Conservation (phyloP, 2,888 invertebrate genomes). For the Helleia helle region DNA sequence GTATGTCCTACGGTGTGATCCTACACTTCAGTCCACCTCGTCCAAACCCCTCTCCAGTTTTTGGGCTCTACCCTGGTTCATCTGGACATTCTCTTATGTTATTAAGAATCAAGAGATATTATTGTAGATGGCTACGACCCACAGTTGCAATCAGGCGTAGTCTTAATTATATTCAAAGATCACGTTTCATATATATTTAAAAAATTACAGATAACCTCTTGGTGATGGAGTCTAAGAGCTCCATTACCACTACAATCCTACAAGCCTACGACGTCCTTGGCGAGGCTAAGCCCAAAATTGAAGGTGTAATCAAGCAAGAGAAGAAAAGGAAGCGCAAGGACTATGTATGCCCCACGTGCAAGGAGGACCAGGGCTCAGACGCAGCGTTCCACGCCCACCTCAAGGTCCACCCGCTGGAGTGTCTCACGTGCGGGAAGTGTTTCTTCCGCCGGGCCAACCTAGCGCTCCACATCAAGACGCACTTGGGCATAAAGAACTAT, state of each 20-base stretch:
- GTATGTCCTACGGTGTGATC: too few species aligned
- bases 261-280: constrained; percentile 44
- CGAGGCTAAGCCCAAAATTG: constrained; percentile 59
- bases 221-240: constrained; percentile 43
- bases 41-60: too few species aligned
- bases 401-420: constrained; percentile 86
- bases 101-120: too few species aligned
- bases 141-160: too few species aligned
- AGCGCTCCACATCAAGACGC: constrained; percentile 85
- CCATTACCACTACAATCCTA: constrained; percentile 39
- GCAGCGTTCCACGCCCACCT: constrained; percentile 82
- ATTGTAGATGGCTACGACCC: too few species aligned
- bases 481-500: constrained; percentile 84
- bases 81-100: too few species aligned
- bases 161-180: too few species aligned
- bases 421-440: constrained; percentile 86
- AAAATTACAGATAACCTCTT: constrained; percentile 36
- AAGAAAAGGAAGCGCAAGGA: constrained; percentile 40
- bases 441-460: constrained; percentile 83
- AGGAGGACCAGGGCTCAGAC: constrained; percentile 79
- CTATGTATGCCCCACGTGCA: constrained; percentile 56
- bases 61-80: too few species aligned
- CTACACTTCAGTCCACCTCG: too few species aligned
- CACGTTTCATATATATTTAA: too few species aligned
- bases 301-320: constrained; percentile 62